phyloP scores from a whole-genome alignment of 2,113 vertebrate species.

The Nothocercus julius region DNA sequence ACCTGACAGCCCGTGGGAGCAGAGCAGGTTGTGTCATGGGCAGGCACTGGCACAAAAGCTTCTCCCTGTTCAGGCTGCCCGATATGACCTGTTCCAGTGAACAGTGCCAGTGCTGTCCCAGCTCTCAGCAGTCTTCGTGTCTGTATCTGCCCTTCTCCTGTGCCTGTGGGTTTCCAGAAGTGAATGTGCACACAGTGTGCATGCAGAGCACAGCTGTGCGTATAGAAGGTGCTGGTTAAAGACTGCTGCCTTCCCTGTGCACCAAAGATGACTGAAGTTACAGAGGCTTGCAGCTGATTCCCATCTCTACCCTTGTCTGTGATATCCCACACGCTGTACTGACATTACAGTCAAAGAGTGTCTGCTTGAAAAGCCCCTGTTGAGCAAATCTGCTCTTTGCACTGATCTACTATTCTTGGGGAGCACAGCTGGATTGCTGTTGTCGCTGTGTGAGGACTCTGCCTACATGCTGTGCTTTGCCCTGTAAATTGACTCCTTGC shows the following conservation, averaged over 20 bases:
- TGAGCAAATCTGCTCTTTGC: not conserved
- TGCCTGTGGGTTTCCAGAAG: not conserved
- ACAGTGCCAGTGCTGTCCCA: not conserved
- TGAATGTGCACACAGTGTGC: fast-evolving
- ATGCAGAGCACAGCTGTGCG: not conserved
- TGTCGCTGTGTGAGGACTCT: not conserved
- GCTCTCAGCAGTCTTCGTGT: fast-evolving
- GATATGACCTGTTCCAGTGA: not conserved
- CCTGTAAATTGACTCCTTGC: not conserved
- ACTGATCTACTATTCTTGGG: not conserved
- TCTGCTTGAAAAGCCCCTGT: conserved; percentile 2
- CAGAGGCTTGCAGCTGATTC: not conserved
- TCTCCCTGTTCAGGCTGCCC: not conserved
- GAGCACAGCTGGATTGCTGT: not conserved
- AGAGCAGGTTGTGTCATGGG: not conserved
- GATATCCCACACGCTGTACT: not conserved
- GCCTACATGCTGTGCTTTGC: not conserved
- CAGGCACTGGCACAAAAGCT: not conserved
- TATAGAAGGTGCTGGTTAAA: fast-evolving
- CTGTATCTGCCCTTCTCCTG: not conserved
- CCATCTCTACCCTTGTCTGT: not conserved
- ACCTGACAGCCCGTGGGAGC: not conserved
- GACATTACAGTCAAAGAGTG: fast-evolving
- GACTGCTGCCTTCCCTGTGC: not conserved
- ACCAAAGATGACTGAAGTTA: not conserved